phyloP scores from a whole-genome alignment of 2,888 invertebrate species.

The Heliconius hortense region DNA sequence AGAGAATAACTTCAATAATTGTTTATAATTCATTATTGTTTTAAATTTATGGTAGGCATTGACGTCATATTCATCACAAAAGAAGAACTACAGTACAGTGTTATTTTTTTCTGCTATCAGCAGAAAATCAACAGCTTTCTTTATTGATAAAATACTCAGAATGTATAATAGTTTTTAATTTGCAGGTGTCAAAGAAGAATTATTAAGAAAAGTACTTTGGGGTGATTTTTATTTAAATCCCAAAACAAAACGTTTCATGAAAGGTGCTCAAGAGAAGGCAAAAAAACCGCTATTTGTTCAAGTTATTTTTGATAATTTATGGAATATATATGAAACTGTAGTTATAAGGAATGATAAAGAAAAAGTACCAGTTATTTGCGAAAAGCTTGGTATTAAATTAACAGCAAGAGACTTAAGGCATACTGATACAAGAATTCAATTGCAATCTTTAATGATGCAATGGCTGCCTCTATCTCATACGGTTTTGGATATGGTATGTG shows the following conservation, averaged over 20 bases:
- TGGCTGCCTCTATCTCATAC: conserved; percentile 94
- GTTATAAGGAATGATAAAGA: conserved; percentile 88
- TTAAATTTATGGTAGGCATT: too few species aligned
- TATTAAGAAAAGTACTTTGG: conserved; percentile 93
- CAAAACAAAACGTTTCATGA: conserved; percentile 91
- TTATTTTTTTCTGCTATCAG: too few species aligned
- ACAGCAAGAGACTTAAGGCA: conserved; percentile 89
- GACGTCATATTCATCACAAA: too few species aligned
- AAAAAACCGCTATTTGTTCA: conserved; percentile 97
- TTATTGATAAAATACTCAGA: too few species aligned
- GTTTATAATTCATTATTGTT: too few species aligned
- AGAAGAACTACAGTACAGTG: background rate
- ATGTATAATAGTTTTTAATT: conserved; percentile 1
- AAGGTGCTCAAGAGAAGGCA: conserved; percentile 95
- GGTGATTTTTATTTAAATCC: conserved; percentile 95
- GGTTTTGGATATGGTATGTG: conserved; percentile 91
- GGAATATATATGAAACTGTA: conserved; percentile 93
- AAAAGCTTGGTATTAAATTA: conserved; percentile 89
- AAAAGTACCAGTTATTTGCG: conserved; percentile 86
- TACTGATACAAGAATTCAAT: conserved; percentile 88
- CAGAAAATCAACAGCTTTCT: too few species aligned
- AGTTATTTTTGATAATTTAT: conserved; percentile 94
- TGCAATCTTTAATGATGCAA: conserved; percentile 91
- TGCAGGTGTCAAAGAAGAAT: conserved; percentile 85
- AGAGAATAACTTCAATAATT: too few species aligned